Evolutionary conservation across 2,113 vertebrate species (phyloP).

Genomic region (Climacteris rufus): DNA sequence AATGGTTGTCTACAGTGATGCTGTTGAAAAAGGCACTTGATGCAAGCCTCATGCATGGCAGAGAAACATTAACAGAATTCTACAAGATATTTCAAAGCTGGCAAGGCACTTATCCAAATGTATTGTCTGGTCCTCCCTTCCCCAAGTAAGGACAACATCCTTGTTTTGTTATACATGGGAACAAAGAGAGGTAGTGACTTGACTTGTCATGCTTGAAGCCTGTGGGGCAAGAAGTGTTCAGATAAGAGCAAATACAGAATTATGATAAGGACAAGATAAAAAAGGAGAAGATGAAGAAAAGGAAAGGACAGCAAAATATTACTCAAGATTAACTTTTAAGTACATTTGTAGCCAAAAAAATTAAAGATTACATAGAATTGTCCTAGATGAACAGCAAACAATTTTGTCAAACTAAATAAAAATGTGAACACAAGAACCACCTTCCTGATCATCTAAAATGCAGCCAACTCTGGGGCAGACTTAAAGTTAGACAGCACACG

Average conservation of each 20-base stretch:
- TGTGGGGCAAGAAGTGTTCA: background rate
- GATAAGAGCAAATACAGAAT: background rate
- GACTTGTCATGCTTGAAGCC: background rate
- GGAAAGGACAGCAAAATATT: background rate
- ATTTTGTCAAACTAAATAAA: background rate
- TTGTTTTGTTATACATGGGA: background rate
- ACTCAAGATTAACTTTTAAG: background rate
- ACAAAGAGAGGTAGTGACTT: background rate
- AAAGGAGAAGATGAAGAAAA: background rate
- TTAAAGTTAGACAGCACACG: background rate
- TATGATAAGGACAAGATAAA: background rate
- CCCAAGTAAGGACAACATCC: background rate
- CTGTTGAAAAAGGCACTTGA: constrained; percentile 67
- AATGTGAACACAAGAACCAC: background rate
- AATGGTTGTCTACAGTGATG: constrained; percentile 71
- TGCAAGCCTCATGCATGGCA: constrained; percentile 52
- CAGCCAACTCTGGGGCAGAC: background rate
- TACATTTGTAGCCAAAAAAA: background rate
- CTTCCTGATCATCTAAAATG: background rate
- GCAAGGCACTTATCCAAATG: background rate
- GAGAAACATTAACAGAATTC: constrained; percentile 27
- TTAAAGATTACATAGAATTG: background rate
- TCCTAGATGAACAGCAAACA: background rate
- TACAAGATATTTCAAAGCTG: constrained; percentile 15
- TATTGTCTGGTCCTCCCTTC: background rate